phyloP scores from a whole-genome alignment of 2,888 invertebrate genomes.

The Tipula unca region DNA sequence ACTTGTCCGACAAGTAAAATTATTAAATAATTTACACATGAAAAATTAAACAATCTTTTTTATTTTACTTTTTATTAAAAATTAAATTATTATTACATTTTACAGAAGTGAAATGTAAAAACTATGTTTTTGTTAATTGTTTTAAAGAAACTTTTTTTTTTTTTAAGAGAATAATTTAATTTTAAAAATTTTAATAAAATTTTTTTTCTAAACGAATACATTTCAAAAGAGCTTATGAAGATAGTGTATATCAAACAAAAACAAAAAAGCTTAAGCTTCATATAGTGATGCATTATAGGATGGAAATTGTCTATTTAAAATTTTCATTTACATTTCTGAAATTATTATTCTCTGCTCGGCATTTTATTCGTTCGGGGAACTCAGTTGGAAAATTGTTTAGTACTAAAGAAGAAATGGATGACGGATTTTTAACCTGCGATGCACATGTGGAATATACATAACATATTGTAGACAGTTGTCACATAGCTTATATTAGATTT shows the following conservation, averaged over 20 bases:
- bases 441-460: neutral
- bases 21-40: slow-evolving; percentile 14
- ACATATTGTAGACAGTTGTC: neutral
- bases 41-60: neutral
- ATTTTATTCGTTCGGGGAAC: neutral
- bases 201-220: neutral
- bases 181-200: neutral
- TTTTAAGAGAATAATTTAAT: neutral
- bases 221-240: neutral
- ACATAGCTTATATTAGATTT: too few species aligned
- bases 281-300: neutral
- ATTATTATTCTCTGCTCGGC: neutral
- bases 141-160: neutral
- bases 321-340: neutral
- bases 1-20: neutral
- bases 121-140: neutral
- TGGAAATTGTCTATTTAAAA: neutral
- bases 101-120: neutral
- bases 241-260: neutral
- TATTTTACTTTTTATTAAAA: neutral
- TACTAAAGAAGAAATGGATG: neutral
- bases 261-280: neutral
- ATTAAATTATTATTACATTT: neutral
- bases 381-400: neutral
- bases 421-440: neutral